Percentiles rank a stretch among this genome's conserved stretches.
Evolutionary conservation across 1,140 invertebrate genomes (phyloP).

Genomic region (Caenorhabditis brenneri): DNA sequence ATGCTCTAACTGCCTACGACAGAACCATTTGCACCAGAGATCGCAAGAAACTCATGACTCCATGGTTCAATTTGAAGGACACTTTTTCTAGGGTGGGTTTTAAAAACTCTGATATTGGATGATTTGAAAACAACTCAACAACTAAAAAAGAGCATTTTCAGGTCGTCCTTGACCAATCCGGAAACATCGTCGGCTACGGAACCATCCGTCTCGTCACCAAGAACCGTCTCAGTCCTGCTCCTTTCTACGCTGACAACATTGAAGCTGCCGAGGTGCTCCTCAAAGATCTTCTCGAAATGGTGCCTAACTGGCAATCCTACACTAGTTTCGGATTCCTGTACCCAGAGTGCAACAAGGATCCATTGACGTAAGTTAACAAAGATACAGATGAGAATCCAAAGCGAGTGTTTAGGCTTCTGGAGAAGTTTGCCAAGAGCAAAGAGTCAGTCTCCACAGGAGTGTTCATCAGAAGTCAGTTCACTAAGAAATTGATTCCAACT

Average conservation of each 20-base stretch:
- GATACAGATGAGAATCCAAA: not conserved
- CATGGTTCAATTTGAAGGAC: constrained; percentile 19
- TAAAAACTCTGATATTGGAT: not conserved
- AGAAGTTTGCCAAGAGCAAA: not conserved
- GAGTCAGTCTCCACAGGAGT: not conserved
- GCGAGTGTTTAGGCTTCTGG: not conserved
- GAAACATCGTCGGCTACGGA: constrained; percentile 20
- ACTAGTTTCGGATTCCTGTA: not conserved
- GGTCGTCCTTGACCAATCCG: constrained; percentile 7
- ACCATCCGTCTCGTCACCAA: constrained; percentile 33
- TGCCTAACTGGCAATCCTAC: not conserved
- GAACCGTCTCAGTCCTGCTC: constrained; percentile 20
- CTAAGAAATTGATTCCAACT: not conserved
- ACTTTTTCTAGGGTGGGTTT: not conserved
- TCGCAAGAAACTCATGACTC: not conserved
- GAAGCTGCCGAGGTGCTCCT: constrained; percentile 2
- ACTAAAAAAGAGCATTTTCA: no score
- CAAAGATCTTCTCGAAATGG: not conserved
- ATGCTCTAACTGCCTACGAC: not conserved
- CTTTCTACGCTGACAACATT: constrained; percentile 14
- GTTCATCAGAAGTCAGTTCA: constrained; percentile 21
- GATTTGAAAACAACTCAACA: no score
- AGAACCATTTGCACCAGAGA: not conserved
- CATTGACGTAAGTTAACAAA: not conserved
- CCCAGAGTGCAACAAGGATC: not conserved